Percentiles rank a stretch among this genome's conserved stretches.
phyloP scores from a whole-genome alignment of 1,140 invertebrate species.

The Pinna nobilis region DNA sequence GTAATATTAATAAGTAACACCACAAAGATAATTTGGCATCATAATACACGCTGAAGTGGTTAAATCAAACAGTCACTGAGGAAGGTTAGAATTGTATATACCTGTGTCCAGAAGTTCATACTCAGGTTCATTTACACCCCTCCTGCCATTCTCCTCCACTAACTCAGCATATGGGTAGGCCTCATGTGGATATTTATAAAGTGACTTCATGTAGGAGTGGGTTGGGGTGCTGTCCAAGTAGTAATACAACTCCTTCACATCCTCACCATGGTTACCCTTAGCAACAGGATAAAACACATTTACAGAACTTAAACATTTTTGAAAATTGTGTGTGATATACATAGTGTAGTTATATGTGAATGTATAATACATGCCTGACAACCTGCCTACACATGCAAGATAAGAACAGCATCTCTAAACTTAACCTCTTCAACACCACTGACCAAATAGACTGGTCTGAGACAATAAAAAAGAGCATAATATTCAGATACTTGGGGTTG shows the following conservation, averaged over 20 bases:
- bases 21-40: no score
- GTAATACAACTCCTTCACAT: constrained; percentile 76
- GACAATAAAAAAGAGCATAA: no score
- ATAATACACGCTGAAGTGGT: no score
- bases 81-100: constrained; percentile 25
- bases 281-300: constrained; percentile 5
- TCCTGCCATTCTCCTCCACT: constrained; percentile 59
- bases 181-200: constrained; percentile 75
- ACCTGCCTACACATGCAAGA: no score
- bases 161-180: constrained; percentile 71
- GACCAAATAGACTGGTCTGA: no score
- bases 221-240: constrained; percentile 74
- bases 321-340: background rate
- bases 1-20: no score
- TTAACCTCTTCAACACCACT: no score
- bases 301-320: background rate
- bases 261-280: constrained; percentile 76
- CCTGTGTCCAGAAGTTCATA: constrained; percentile 74
- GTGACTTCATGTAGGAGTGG: constrained; percentile 73
- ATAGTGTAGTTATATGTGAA: background rate
- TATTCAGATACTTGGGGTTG: no score
- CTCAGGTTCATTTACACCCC: constrained; percentile 66
- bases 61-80: no score
- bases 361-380: background rate
- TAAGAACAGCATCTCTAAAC: no score